Evolutionary conservation across 1,140 invertebrate species (phyloP).

Genomic region (Drosophila simulans): DNA sequence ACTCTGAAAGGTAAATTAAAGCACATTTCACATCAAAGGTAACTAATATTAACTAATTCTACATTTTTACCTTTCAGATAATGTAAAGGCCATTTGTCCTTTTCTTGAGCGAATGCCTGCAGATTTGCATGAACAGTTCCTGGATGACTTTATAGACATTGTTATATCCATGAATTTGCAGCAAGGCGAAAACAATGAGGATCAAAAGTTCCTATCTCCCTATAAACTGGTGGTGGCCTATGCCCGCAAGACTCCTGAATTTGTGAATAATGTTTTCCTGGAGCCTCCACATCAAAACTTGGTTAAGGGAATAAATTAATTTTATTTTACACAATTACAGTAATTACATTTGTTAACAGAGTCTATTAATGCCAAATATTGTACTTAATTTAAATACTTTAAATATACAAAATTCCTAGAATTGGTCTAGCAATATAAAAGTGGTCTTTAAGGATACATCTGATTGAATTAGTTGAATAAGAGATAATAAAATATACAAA

Average conservation of each 20-base stretch:
- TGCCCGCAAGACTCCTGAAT: constrained; percentile 85
- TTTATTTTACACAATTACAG: not conserved
- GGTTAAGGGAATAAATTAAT: constrained; percentile 49
- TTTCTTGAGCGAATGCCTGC: constrained; percentile 89
- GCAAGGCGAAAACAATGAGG: constrained; percentile 45
- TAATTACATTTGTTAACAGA: not conserved
- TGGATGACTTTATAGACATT: constrained; percentile 86
- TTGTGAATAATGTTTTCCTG: constrained; percentile 70
- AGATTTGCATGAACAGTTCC: constrained; percentile 87
- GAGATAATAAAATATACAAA: no score
- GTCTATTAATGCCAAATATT: constrained; percentile 34
- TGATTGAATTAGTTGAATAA: no score
- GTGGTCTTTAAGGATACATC: no score
- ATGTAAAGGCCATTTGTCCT: constrained; percentile 90
- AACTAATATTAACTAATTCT: not conserved
- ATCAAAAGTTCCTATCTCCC: constrained; percentile 76
- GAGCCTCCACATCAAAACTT: constrained; percentile 7
- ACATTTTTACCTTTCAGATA: constrained; percentile 84
- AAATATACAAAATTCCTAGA: constrained; percentile 10
- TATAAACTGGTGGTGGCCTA: constrained; percentile 87
- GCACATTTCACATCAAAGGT: no score
- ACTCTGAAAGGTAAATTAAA: constrained; percentile 54
- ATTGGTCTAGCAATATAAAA: not conserved
- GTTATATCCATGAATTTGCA: constrained; percentile 85
- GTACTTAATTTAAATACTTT: not conserved